These are phyloP conservation scores for Dipus sagitta DNA, from an alignment of 2,797 vertebrate genomes.

Conservation along the genomic window DNA sequence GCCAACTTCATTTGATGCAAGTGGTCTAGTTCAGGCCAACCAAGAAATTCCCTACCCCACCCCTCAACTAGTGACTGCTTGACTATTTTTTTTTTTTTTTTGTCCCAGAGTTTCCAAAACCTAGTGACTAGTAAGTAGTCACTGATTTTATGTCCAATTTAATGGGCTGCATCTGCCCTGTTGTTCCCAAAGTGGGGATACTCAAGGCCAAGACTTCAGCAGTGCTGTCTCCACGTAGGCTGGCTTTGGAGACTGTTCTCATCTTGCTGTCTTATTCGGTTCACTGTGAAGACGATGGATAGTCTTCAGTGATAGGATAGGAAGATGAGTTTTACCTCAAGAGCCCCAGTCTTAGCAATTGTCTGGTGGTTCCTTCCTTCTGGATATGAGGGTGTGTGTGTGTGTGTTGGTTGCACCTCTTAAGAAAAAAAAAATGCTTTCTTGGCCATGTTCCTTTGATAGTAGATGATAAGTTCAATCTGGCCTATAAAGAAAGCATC, in stretches of 20 bases:
- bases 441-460: not conserved
- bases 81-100: not conserved
- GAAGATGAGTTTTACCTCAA: not conserved
- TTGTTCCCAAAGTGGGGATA: conserved; percentile 32
- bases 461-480: not conserved
- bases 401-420: not conserved
- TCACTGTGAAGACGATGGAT: not conserved
- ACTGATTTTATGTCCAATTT: not conserved
- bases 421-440: not conserved
- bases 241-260: conserved; percentile 12
- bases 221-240: not conserved
- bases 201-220: not conserved
- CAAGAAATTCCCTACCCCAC: not conserved
- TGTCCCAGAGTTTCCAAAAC: not conserved
- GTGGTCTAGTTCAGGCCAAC: not conserved
- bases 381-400: not conserved
- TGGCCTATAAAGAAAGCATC: not conserved
- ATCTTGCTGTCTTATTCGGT: not conserved
- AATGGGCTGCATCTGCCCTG: not conserved
- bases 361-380: conserved; percentile 5
- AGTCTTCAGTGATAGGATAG: not conserved
- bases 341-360: not conserved
- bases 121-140: not conserved
- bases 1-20: not conserved
- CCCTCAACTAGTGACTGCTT: not conserved